Conservation (phyloP, 2,888 invertebrate species). For the Syritta pipiens region DNA sequence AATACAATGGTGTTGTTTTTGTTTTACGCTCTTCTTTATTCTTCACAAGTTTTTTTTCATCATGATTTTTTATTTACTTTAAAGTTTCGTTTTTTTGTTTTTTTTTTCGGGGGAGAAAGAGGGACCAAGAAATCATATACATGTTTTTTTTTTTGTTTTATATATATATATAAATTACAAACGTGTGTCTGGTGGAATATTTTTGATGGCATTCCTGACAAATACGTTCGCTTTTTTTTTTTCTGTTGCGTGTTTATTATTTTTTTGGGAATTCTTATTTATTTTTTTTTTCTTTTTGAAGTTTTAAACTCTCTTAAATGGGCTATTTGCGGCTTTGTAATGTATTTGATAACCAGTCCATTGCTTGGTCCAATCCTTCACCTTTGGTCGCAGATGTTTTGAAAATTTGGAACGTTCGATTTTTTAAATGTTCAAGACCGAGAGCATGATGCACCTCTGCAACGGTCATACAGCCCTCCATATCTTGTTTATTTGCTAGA, state of each 20-base stretch:
- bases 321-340: slow-evolving; percentile 92
- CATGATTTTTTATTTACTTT: too few relatives aligned
- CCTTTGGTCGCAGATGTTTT: slow-evolving; percentile 99
- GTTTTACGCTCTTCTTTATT: slow-evolving; percentile 31
- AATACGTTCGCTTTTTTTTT: slow-evolving; percentile 6
- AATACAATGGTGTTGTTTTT: slow-evolving; percentile 57
- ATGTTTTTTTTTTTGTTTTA: too few relatives aligned
- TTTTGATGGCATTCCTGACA: slow-evolving; percentile 27
- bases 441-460: slow-evolving; percentile 98
- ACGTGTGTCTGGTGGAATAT: too few relatives aligned
- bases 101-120: slow-evolving; percentile 1
- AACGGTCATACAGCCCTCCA: slow-evolving; percentile 97
- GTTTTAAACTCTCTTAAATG: slow-evolving; percentile 49
- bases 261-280: background rate
- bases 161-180: too few relatives aligned
- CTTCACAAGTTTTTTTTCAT: too few relatives aligned
- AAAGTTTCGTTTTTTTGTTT: background rate
- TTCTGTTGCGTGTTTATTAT: slow-evolving; percentile 1
- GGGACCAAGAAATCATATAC: slow-evolving; percentile 41
- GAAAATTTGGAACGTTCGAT: slow-evolving; percentile 97
- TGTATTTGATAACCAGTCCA: slow-evolving; percentile 98
- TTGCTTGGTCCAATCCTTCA: slow-evolving; percentile 98
- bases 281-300: slow-evolving; percentile 19
- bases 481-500: slow-evolving; percentile 99
- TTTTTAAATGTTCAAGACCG: slow-evolving; percentile 95